Evolutionary conservation across 2,113 vertebrate genomes (phyloP), one percentile per base, ranked within the genome.

Genomic region (Urocynchramus pylzowi): DNA sequence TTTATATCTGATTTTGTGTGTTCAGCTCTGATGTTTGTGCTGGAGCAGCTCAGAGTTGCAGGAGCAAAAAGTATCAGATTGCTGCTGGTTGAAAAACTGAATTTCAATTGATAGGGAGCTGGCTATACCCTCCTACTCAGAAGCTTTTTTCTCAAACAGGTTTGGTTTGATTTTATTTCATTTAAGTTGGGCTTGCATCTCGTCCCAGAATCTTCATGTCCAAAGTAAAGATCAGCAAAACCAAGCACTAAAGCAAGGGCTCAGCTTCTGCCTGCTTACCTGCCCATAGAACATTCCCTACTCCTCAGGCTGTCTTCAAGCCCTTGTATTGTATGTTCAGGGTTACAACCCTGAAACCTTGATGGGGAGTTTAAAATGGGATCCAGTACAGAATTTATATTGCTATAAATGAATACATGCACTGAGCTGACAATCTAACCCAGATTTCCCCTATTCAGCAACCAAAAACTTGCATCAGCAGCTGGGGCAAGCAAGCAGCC

Each of bases 1-100:
- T 96, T 94, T 84, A 2, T 94, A 13, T 71, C 53, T 92, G 90
- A 78, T 89, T 93, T 76, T 89, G 65, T 82, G 35, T 67, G 57
- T 61, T 20, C 0, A 1, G 57, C 81, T 96, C 95, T 96, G 96
- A 91, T 93, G 90, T 56, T 67, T 3, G 1, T 79, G 49, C 87
- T 56, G 92, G 89, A 83, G 75, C 49, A 37, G 69, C 75, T 88
- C 24, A 0, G 75, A 71, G 63, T 50, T 5, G 3, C 86, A 69
- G 68, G 41, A 84, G 64, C 70, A 71, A 59, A 95, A 57, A 89
- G 56, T 47, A 63, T 67, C 77, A 88, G 56, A 53, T 39, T 70
- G 28, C 35, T 70, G 65, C 71, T 56, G 76, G 54, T 67, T 78
- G 65, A 87, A 91, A 93, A 63, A 76, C 41, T 81, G 95, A 52